Base-by-base conservation (phyloP, 1,140 invertebrate genomes). In the Apocrypta bakeri region DNA sequence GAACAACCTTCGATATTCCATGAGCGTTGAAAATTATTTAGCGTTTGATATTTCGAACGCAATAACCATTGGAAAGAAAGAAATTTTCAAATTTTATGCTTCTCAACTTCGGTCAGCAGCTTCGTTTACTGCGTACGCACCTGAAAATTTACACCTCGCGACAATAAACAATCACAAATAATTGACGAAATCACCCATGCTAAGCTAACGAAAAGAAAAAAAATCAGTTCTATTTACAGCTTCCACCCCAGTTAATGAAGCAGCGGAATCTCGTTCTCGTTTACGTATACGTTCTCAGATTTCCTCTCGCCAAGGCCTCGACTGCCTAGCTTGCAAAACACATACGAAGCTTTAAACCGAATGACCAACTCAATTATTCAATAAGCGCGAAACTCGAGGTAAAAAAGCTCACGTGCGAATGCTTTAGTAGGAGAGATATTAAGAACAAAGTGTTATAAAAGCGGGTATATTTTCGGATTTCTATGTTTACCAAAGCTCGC, bases 401-500 rank as follows among this genome's bases (percentile, higher is more conserved):
- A 66, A 66, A 66, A 66, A 66, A 66, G 63, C 63, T 66, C 25
- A 21, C 25, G 24, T 14, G 63, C 24, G 63, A 29, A 77, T n/a
- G 27, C 1, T 63, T 63, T 33, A 21, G 27, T 11, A 31, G 27
- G 48, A 24, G 25, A 25, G 48, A 76, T 76, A 56, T 63, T 64
- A 76, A 78, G 33, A 56, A 80, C 24, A 21, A 68, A 73, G 42
- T 37, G 71, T 7, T 68, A 74, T 24, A 24, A 61, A 17, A 33
- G 56, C 14, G 63, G 31, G 63, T 76, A 63, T 42, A 80, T 80
- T 80, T 80, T 73, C 3, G 56, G 78, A 72, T 79, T 79, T 79
- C 66, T 79, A 79, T 80, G 78, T 80, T 80, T 80, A 73, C 33
- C 42, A 80, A 80, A 80, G 68, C 78, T 73, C 48, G 48, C 11